Base-by-base conservation (phyloP, 35 echinoderm and acorn worm genomes). In the Amphiura filiformis region DNA sequence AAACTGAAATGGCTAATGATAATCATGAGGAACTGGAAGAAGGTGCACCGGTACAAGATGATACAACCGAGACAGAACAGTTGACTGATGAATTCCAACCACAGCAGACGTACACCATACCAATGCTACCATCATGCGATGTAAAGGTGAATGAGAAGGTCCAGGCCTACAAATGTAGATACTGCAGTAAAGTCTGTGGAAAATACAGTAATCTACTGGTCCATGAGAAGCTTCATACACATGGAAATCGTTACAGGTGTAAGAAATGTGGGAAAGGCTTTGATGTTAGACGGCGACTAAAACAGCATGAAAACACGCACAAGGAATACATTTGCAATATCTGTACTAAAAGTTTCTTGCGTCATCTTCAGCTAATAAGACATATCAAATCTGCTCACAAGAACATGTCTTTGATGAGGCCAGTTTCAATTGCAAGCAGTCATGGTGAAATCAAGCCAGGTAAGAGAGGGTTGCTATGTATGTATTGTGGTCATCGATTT, bases 261-360 rank as follows among this genome's bases (percentile, higher is more conserved):
- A 70, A 70, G 61, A 70, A 70, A n/a, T 70, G 61, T 70, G 61
- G 61, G 17, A 70, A 70, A 70, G 61, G 61, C 4, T 70, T 70
- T 70, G 61, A 70, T 70, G 61, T 70, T 18, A 70, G 61, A 30
- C 15, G 61, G 2, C 61, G 61, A 70, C 61, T 70, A 3, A 70
- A n/a, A 70, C 61, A 70, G 61, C 61, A 70, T 70, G 61, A 70
- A 70, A 70, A 70, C 61, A 70, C 61, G 61, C 61, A 70, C 26
- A 70, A 70, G 26, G 61, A 30, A 23, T 70, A 70, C 26, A 70
- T 70, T 70, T 70, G 61, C 26, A 5, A 70, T 15, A 70, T 70
- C 61, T 70, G 61, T 30, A 70, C 61, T n/a, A 70, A 70, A 70
- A 70, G 61, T 30, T 70, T 70, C 61, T 70, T 70, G 26, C 61